Base-by-base conservation (phyloP, 2,113 vertebrate species). In the Neotragus moschatus region DNA sequence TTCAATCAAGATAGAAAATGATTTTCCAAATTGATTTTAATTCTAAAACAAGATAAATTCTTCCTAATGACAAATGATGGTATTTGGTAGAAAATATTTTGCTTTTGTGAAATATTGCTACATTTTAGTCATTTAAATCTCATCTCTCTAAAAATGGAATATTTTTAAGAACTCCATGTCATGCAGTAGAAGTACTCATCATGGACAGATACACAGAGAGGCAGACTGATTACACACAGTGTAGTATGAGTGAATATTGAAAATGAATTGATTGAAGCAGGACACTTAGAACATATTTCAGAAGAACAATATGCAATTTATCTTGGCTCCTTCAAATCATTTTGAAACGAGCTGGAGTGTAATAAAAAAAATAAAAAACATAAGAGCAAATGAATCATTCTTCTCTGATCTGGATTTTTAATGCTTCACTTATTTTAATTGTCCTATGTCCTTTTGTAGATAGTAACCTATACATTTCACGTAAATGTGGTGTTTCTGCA, bases 1-100 rank as follows among this genome's bases (percentile, higher is more conserved):
- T 75, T 95, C 55, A 53, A 25, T 94, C 26, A 75, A 81, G 47
- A 53, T 45, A 91, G 23, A 93, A 88, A 60, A 63, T 75, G 6
- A 60, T 91, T 93, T 96, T 77, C 21, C 60, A 91, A 75, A 84
- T 36, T 70, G 47, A 56, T 90, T 95, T 94, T 90, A 79, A 60
- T 79, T 75, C 36, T 86, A 88, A 88, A 25, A 45, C 15, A 56
- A 36, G 26, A 43, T 55, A 81, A 30, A 25, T 82, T 25, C 60
- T 61, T 75, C 55, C 95, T 88, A 30, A 70, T 21, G 4, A 39
- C 28, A 36, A 43, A 30, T 90, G 60, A 87, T 39, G 21, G 25
- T 47, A 85, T 91, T 91, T 53, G 19, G 25, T 25, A 86, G 30
- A n/a, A 90, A 88, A 53, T 17, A 70, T 25, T 36, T 26, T 7